phyloP scores from a whole-genome alignment of 2,113 vertebrate genomes.

The Anguilla rostrata region DNA sequence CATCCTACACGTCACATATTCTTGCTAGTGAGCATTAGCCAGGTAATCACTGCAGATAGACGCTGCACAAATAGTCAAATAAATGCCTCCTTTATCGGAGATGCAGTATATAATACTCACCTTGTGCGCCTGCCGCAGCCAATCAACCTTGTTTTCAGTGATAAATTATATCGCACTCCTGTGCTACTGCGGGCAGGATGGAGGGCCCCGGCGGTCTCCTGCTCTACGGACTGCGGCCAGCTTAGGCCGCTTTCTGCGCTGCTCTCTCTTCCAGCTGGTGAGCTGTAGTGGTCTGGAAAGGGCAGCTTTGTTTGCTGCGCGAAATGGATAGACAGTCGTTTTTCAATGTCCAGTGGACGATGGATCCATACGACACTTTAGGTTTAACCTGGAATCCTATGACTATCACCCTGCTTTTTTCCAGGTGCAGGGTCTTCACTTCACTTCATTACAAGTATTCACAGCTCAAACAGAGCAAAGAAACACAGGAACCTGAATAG shows the following conservation, averaged over 20 bases:
- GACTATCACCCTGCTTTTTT: constrained; percentile 27
- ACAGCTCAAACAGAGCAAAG: constrained; percentile 45
- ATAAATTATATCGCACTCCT: neutral
- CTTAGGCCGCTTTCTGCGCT: constrained; percentile 19
- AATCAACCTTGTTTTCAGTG: neutral
- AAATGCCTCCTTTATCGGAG: neutral
- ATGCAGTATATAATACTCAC: neutral
- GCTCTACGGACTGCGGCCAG: constrained; percentile 5
- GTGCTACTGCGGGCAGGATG: neutral
- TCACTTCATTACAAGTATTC: constrained; percentile 27
- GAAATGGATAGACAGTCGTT: constrained; percentile 8
- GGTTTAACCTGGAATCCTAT: neutral
- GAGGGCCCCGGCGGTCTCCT: constrained; percentile 24
- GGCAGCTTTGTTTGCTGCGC: neutral
- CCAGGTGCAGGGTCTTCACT: constrained; percentile 51
- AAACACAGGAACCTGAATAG: constrained; percentile 70
- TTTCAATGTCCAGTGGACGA: neutral
- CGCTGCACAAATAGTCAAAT: neutral
- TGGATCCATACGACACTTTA: neutral
- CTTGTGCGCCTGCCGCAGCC: neutral
- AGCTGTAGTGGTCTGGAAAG: constrained; percentile 10
- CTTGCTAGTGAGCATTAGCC: neutral
- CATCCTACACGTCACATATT: constrained; percentile 16
- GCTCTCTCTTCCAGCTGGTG: constrained; percentile 7
- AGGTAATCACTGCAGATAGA: neutral